Base-by-base conservation (phyloP, 2,113 vertebrate genomes). In the Oreotrochilus melanogaster region DNA sequence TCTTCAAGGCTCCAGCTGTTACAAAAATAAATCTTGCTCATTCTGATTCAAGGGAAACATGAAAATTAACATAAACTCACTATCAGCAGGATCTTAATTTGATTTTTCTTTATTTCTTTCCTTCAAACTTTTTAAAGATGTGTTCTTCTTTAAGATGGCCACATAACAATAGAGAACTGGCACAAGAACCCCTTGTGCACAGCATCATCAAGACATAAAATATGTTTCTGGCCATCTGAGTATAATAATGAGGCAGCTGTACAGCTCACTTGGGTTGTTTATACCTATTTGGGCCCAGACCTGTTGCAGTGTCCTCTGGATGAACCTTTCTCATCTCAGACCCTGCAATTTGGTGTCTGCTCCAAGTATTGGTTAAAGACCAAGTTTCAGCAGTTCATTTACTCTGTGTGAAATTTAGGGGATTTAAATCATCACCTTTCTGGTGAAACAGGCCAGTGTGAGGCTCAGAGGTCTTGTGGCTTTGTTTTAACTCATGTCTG, bases 381-480 rank as follows among this genome's bases (percentile, higher is more conserved):
- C 82, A 79, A 86, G 88, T 96, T 97, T 93, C 91, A 58, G 89
- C 92, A 94, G 90, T 92, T 92, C 64, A 62, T 90, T 95, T 94
- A 39, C 58, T 83, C 86, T 78, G 76, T 96, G 90, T 86, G 89
- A 96, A 85, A 95, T 50, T 88, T 60, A 74, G 88, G 37, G 60
- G 82, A 78, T 95, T 97, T 94, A 96, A 91, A 39, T 97, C 93
- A 25, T 96, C 96, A 92, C 94, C 94, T 94, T 92, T 88, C 60
- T 84, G 76, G 93, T 83, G 91, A 80, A 95, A 82, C 13, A 3
- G 65, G 89, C 89, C 83, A 88, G 83, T 93, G 47, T 30, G 76
- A 95, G 88, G 79, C 62, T 97, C 35, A 42, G 71, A 91, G 93
- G 69, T 78, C 67, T 80, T 66, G 79, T 79, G 88, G 92, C 86